These are phyloP conservation scores for Zoanthus sociatus DNA, from an alignment of 92 coral and sea anemone species.

Conservation along the genomic window DNA sequence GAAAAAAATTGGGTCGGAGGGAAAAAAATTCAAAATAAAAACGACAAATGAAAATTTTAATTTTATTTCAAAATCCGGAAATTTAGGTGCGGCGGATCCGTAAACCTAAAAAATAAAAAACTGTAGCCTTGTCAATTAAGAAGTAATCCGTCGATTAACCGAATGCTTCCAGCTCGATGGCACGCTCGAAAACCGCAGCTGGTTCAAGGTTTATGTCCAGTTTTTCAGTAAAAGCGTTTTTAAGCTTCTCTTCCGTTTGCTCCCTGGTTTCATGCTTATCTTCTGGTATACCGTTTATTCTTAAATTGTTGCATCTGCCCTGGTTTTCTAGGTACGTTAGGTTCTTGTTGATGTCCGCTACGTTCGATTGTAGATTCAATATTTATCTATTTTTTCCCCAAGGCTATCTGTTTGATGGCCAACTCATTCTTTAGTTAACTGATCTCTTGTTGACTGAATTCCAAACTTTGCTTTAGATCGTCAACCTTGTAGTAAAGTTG, in stretches of 20 bases:
- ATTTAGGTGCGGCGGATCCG: no score
- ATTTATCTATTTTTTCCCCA: background rate
- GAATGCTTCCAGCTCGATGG: background rate
- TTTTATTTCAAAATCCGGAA: no score
- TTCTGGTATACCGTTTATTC: slow-evolving; percentile 4
- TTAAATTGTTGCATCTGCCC: background rate
- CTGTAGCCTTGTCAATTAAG: no score
- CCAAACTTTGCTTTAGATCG: background rate
- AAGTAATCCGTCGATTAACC: no score
- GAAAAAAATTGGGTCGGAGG: no score
- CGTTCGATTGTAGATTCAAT: background rate
- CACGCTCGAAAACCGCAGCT: no score
- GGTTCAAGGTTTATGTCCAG: background rate
- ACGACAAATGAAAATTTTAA: no score
- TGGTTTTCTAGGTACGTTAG: background rate
- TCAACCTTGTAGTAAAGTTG: background rate
- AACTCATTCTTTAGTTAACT: no score
- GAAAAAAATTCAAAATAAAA: no score
- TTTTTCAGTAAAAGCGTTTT: background rate
- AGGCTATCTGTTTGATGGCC: background rate
- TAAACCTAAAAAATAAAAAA: no score
- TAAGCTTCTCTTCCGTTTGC: background rate
- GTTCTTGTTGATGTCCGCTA: background rate
- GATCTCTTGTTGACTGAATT: background rate
- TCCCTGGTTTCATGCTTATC: background rate